Conservation (phyloP, 2,888 invertebrate genomes). For the Cynaeus angustus region DNA sequence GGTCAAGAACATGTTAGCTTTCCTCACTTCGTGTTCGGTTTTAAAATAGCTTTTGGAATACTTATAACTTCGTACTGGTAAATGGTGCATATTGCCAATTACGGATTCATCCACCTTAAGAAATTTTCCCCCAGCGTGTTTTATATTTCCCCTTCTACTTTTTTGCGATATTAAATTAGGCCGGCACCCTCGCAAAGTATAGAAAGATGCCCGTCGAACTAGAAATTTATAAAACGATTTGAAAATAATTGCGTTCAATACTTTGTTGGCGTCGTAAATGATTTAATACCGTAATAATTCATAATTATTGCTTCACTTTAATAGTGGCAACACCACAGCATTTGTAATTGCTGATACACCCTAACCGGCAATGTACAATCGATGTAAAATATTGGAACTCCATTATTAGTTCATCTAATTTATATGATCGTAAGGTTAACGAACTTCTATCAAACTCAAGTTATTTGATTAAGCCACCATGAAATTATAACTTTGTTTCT, state of each 20-base stretch:
- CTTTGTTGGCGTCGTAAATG: slow-evolving; percentile 1
- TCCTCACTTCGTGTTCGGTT: background rate
- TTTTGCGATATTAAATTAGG: slow-evolving; percentile 7
- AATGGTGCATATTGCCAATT: background rate
- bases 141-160: too few relatives aligned
- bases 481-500: slow-evolving; percentile 17
- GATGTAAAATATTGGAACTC: slow-evolving; percentile 16
- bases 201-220: background rate
- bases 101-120: background rate
- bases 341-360: slow-evolving; percentile 23
- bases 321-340: slow-evolving; percentile 10
- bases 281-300: slow-evolving; percentile 18
- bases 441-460: slow-evolving; percentile 10
- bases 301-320: slow-evolving; percentile 17
- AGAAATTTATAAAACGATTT: slow-evolving; percentile 3
- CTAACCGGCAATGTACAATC: slow-evolving; percentile 12
- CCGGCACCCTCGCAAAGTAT: background rate
- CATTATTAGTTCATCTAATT: slow-evolving; percentile 1
- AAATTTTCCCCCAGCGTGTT: too few relatives aligned
- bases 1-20: slow-evolving; percentile 3
- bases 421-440: slow-evolving; percentile 14
- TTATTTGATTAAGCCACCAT: slow-evolving; percentile 14
- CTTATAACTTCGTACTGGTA: background rate
- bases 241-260: slow-evolving; percentile 14
- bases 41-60: background rate